Evolutionary conservation across 2,888 invertebrate genomes (phyloP), one percentile per base, ranked within the genome.

Genomic region (Brachyptera risi): DNA sequence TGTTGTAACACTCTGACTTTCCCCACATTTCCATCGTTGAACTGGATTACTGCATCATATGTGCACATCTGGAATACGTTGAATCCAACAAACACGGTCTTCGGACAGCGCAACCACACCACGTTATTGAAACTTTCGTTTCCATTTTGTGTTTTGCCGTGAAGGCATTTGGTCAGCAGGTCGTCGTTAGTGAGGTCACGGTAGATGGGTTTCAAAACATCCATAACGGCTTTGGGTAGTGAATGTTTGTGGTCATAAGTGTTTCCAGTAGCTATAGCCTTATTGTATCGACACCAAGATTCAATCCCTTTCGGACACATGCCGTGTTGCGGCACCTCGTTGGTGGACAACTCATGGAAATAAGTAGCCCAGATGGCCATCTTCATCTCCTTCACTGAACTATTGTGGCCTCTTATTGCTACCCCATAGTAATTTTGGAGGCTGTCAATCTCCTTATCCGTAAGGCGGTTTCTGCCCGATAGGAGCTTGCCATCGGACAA

Each of bases 341-440:
- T 50, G 24, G 60, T 61, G n/a, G 64, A 66, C 13, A 26, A 49
- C 15, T 59, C 56, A 49, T 66, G 66, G 40, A 54, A 61, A 24
- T 62, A 67, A 1, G 44, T 60, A 7, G 63, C 64, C 65, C 64
- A 64, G 15, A 67, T 50, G 42, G 59, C 59, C 54, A 54, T 56
- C 11, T 35, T 56, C 65, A 63, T 62, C 15, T 31, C 59, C 40
- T 58, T 54, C 13, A 62, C 35, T n/a, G 47, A 31, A 3, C 11
- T 49, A 1, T 7, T 9, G 47, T 65, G 61, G 1, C 49, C 37
- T 31, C 64, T 56, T 15, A 66, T 66, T 5, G 64, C 63, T 15
- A 21, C 57, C 0, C 65, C 64, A 61, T 65, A 64, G 27, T 63
- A 65, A 9, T 13, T 51, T 31, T 60, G 59, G 4, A 63, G 27